phyloP scores from a whole-genome alignment of 2,797 vertebrate genomes.

The Notolepis coatsorum region DNA sequence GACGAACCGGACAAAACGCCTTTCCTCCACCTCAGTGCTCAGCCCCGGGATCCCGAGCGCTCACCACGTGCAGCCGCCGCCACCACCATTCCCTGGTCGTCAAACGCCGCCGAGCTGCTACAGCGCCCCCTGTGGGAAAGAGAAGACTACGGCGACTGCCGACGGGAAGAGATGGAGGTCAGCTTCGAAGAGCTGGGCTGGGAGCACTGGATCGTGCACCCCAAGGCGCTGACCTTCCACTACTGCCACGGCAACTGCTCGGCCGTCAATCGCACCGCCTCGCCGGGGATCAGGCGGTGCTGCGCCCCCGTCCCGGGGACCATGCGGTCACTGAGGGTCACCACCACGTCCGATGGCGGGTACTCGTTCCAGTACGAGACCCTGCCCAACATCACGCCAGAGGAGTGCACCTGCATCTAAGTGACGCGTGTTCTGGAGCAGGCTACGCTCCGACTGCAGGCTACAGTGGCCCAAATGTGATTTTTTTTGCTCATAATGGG shows the following conservation, averaged over 20 bases:
- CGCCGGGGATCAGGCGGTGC: conserved; percentile 87
- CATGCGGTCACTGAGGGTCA: conserved; percentile 89
- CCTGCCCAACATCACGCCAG: conserved; percentile 90
- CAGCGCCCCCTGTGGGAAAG: conserved; percentile 82
- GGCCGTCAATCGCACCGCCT: conserved; percentile 61
- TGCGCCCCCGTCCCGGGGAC: conserved; percentile 89
- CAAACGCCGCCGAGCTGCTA: conserved; percentile 79
- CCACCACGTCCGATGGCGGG: conserved; percentile 91
- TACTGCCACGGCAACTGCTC: conserved; percentile 93
- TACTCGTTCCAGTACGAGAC: conserved; percentile 92
- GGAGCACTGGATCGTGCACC: conserved; percentile 94
- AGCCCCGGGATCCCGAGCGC: conserved; percentile 56
- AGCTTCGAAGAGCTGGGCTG: conserved; percentile 94
- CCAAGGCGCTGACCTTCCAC: conserved; percentile 88
- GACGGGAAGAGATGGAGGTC: conserved; percentile 85
- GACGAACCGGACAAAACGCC: conserved; percentile 80
- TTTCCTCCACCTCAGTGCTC: conserved; percentile 84
- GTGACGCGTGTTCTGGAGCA: no score
- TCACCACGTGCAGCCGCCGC: conserved; percentile 72
- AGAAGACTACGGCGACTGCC: conserved; percentile 78
- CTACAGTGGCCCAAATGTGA: no score
- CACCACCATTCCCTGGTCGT: conserved; percentile 85
- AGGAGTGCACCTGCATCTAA: conserved; percentile 89
- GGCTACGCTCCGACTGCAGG: no score
- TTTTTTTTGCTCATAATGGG: no score